Percentiles rank a stretch among this genome's conserved stretches.
Conservation (phyloP, 2,888 invertebrate genomes). For the Tetanocera ferruginea region DNA sequence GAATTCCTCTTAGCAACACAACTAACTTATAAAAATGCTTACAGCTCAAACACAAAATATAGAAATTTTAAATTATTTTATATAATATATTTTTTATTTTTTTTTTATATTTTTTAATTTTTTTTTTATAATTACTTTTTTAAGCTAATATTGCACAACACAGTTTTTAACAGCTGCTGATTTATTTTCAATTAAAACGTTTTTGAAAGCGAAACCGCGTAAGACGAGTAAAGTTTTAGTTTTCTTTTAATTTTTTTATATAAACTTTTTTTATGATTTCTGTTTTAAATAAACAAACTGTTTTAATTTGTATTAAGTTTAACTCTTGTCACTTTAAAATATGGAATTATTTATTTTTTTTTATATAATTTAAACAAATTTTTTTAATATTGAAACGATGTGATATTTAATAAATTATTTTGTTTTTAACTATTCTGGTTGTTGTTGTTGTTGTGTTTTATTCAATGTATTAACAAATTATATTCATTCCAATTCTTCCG, state of each 20-base stretch:
- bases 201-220: constrained; percentile 36
- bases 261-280: not conserved
- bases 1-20: no score
- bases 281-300: constrained; percentile 6
- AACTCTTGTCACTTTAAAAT: not conserved
- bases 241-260: constrained; percentile 15
- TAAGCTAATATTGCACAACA: not conserved
- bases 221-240: constrained; percentile 17
- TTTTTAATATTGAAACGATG: no score
- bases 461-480: constrained; percentile 42
- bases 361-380: not conserved
- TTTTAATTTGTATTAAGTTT: constrained; percentile 21
- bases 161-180: not conserved
- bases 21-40: not conserved
- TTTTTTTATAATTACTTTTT: constrained; percentile 1
- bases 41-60: not conserved
- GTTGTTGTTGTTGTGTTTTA: constrained; percentile 47
- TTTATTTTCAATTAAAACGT: constrained; percentile 4
- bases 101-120: not conserved
- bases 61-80: not conserved
- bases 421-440: constrained; percentile 43
- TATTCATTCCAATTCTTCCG: constrained; percentile 56
- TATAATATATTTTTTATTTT: not conserved
- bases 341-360: not conserved
- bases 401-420: not conserved